These are phyloP conservation scores for Sebastes steindachneri DNA, from an alignment of 2,797 vertebrate genomes.

Conservation along the genomic window DNA sequence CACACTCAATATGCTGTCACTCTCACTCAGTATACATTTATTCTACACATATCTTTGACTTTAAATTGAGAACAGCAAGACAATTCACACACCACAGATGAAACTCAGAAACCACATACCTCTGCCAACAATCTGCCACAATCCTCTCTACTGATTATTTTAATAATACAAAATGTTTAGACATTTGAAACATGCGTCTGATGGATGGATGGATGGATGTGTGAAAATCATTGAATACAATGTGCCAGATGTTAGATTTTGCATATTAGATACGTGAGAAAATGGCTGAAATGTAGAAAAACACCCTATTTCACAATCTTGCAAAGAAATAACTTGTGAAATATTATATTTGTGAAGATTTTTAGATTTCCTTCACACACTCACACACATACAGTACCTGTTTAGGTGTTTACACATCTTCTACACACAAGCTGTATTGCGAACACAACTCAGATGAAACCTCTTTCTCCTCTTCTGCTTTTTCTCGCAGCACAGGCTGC, in stretches of 20 bases:
- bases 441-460: background rate
- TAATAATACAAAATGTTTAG: background rate
- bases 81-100: background rate
- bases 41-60: background rate
- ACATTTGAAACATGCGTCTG: background rate
- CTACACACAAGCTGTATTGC: background rate
- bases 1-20: background rate
- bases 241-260: background rate
- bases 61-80: background rate
- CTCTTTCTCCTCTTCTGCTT: background rate
- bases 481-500: background rate
- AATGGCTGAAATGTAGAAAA: background rate
- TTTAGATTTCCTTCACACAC: background rate
- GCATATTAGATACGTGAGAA: background rate
- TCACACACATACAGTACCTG: background rate
- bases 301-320: background rate
- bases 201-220: background rate
- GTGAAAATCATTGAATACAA: background rate
- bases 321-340: background rate
- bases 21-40: background rate
- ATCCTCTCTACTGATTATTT: background rate
- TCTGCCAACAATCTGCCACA: background rate
- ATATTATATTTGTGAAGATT: background rate
- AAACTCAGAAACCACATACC: background rate
- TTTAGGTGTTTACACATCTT: background rate